A percentile compares a stretch with the other conserved stretches of the same genome.
Conservation (phyloP, 1,140 invertebrate species). For the Panonychus citri region DNA sequence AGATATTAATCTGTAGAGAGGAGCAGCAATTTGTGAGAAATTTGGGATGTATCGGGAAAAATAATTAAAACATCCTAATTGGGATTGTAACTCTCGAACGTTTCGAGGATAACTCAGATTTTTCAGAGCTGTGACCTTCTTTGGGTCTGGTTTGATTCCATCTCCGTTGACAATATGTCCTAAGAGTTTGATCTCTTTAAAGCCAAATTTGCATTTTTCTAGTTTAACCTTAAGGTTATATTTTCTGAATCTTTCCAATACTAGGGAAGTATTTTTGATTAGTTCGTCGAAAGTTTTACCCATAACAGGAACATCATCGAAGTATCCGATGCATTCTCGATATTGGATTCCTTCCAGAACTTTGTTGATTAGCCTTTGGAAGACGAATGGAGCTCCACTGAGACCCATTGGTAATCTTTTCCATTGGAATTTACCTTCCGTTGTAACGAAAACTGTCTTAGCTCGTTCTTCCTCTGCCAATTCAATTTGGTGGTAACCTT, state of each 20-base stretch:
- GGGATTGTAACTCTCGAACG: constrained; percentile 21
- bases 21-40: constrained; percentile 19
- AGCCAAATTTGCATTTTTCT: too few relatives aligned
- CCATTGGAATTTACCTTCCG: neutral
- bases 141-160: constrained; percentile 19
- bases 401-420: neutral
- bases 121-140: constrained; percentile 16
- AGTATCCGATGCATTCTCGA: neutral
- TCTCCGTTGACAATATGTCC: constrained; percentile 19
- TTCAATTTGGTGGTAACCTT: neutral
- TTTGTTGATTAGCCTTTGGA: neutral
- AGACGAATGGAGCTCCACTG: neutral
- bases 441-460: neutral
- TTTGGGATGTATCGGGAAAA: neutral
- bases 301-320: neutral
- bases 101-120: constrained; percentile 14
- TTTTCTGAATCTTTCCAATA: neutral
- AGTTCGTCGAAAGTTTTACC: neutral
- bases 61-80: constrained; percentile 22
- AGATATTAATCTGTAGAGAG: constrained; percentile 17
- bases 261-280: neutral
- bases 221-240: too few relatives aligned
- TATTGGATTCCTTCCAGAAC: neutral
- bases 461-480: neutral
- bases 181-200: constrained; percentile 17